Conservation (phyloP, 2,888 invertebrate species). For the Plemyria rubiginata region DNA sequence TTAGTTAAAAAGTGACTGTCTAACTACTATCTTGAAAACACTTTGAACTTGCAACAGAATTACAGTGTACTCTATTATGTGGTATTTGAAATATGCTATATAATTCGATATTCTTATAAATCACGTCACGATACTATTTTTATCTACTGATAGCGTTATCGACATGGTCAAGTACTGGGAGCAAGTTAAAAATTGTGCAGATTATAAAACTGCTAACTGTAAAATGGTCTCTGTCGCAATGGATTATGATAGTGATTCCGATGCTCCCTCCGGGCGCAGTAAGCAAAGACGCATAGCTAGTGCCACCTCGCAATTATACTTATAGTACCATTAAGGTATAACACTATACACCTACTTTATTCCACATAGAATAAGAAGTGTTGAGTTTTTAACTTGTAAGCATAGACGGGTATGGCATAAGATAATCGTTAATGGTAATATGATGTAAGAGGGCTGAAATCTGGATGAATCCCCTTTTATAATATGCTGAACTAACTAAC, state of each 20-base stretch:
- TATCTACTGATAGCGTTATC: constrained; percentile 6
- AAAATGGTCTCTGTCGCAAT: constrained; percentile 1
- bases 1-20: too few species aligned
- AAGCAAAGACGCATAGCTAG: constrained; percentile 67
- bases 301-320: constrained; percentile 78
- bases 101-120: neutral
- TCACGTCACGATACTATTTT: constrained; percentile 1
- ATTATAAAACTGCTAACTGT: neutral
- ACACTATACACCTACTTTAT: constrained; percentile 69
- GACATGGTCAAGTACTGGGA: constrained; percentile 7
- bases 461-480: constrained; percentile 66
- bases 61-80: too few species aligned
- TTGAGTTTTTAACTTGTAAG: constrained; percentile 71
- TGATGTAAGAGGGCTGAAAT: constrained; percentile 49
- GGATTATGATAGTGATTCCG: constrained; percentile 13
- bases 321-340: constrained; percentile 59
- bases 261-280: constrained; percentile 42
- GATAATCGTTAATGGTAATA: constrained; percentile 45
- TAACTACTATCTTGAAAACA: too few species aligned
- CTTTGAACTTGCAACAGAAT: too few species aligned
- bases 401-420: constrained; percentile 68
- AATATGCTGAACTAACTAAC: constrained; percentile 54
- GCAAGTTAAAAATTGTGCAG: constrained; percentile 3
- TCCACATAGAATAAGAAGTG: constrained; percentile 77
- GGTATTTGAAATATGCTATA: neutral